These are phyloP conservation scores for Ceratosolen solmsi DNA, from an alignment of 1,140 invertebrate genomes.

Conservation along the genomic window DNA sequence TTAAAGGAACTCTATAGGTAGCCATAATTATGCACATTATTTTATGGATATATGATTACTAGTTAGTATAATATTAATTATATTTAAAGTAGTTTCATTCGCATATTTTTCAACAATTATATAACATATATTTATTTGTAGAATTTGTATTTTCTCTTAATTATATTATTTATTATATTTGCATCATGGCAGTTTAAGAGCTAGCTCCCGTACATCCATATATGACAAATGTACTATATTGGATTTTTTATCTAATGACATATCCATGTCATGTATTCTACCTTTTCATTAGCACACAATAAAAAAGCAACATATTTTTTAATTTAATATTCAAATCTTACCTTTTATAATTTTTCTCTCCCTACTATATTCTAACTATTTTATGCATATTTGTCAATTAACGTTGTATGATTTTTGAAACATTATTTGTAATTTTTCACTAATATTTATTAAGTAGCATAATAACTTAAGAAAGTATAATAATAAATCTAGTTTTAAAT, in stretches of 20 bases:
- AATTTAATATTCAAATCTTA: constrained; percentile 1
- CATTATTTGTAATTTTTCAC: background rate
- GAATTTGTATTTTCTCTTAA: no score
- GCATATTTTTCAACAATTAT: constrained; percentile 20
- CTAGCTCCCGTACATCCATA: constrained; percentile 69
- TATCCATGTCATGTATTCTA: constrained; percentile 58
- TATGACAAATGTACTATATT: constrained; percentile 44
- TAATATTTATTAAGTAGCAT: background rate
- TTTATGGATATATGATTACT: background rate
- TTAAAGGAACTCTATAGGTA: background rate
- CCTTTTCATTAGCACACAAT: constrained; percentile 47
- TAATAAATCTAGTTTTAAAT: background rate
- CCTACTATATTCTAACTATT: constrained; percentile 1
- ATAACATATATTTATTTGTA: constrained; percentile 4
- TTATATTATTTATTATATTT: constrained; percentile 52
- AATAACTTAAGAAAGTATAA: background rate
- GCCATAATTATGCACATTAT: background rate
- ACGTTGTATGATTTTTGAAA: background rate
- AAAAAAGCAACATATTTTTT: constrained; percentile 32
- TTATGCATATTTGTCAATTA: background rate
- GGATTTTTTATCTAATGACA: constrained; percentile 67
- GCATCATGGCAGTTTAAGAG: constrained; percentile 69
- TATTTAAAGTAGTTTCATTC: constrained; percentile 16
- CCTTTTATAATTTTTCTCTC: constrained; percentile 25
- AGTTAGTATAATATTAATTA: constrained; percentile 14